These are phyloP conservation scores for Hycleus phaleratus DNA, from an alignment of 1,140 invertebrate species.

Conservation along the genomic window DNA sequence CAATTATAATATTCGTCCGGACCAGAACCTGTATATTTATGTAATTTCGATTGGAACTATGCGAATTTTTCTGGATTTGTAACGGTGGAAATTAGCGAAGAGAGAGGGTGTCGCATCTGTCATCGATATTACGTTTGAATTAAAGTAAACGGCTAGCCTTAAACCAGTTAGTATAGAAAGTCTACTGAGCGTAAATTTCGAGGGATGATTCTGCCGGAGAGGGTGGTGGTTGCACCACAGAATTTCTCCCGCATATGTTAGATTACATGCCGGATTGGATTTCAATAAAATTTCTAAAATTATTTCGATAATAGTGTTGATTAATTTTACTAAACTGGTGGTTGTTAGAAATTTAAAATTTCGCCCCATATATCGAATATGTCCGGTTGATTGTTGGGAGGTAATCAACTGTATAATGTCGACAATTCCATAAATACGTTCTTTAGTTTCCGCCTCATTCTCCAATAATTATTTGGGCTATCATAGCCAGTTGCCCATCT, in stretches of 20 bases:
- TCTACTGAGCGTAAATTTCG: constrained; percentile 32
- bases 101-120: constrained; percentile 32
- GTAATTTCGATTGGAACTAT: no score
- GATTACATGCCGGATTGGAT: constrained; percentile 35
- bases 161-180: constrained; percentile 39
- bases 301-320: no score
- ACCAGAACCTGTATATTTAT: background rate
- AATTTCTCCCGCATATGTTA: constrained; percentile 25
- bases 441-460: constrained; percentile 18
- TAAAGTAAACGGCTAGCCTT: constrained; percentile 36
- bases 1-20: constrained; percentile 17
- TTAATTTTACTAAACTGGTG: no score
- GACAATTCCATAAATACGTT: constrained; percentile 14
- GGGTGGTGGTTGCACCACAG: constrained; percentile 32
- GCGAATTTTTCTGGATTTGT: no score
- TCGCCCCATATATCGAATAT: no score
- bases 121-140: constrained; percentile 36
- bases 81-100: no score
- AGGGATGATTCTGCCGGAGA: no score
- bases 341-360: no score
- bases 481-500: constrained; percentile 23
- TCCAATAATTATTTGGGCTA: constrained; percentile 8
- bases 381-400: background rate
- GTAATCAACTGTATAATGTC: constrained; percentile 1
- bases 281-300: constrained; percentile 10